phyloP scores from a whole-genome alignment of 2,113 vertebrate genomes.

The Pomatostomus ruficeps region DNA sequence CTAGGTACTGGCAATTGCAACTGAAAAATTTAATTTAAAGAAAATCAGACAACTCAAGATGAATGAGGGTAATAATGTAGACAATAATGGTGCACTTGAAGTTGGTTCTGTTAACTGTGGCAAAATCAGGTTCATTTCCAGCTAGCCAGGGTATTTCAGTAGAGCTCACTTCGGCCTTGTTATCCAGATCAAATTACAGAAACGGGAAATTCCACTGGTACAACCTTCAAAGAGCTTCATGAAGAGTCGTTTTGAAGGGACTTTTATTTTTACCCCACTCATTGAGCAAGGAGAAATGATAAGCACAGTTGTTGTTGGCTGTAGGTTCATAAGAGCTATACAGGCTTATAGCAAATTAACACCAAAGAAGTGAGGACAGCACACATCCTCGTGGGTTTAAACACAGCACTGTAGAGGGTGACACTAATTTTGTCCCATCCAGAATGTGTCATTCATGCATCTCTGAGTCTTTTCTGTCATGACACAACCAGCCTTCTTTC shows the following conservation, averaged over 20 bases:
- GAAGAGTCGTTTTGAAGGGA: neutral
- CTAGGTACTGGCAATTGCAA: neutral
- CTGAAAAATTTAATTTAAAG: neutral
- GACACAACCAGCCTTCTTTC: neutral
- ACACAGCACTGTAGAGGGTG: neutral
- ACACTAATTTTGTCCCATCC: neutral
- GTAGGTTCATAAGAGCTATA: neutral
- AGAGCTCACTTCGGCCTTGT: neutral
- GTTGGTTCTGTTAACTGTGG: neutral
- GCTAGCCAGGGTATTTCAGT: neutral
- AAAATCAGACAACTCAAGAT: neutral
- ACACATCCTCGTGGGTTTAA: neutral
- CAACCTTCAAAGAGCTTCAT: neutral
- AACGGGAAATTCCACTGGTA: neutral
- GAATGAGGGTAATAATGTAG: neutral
- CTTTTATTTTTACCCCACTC: neutral
- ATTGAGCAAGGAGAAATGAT: neutral
- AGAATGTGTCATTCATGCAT: rapidly evolving
- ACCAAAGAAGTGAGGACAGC: neutral
- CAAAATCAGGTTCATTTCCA: neutral
- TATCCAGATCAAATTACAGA: neutral
- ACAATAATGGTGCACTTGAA: neutral
- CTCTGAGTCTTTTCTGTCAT: neutral
- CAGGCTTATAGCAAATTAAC: neutral
- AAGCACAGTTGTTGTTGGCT: neutral